phyloP scores from a whole-genome alignment of 2,113 vertebrate genomes.

The Neogobius melanostomus region DNA sequence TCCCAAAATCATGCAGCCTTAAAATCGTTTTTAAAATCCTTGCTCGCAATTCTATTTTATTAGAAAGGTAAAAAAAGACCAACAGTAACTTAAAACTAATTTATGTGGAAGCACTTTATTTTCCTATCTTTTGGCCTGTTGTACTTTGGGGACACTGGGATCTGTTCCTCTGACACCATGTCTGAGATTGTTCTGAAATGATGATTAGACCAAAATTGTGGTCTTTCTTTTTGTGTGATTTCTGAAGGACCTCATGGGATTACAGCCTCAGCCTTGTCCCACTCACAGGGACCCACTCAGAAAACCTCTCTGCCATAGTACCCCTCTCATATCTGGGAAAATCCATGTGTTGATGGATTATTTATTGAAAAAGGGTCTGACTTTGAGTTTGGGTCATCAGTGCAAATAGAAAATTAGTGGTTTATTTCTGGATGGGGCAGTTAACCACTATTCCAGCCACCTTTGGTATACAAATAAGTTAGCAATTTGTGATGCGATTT shows the following conservation, averaged over 20 bases:
- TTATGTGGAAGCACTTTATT: too few species aligned
- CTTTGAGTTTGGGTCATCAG: too few species aligned
- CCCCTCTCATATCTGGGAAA: constrained; percentile 6
- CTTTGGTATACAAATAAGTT: too few species aligned
- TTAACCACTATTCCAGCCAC: too few species aligned
- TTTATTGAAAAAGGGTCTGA: not conserved
- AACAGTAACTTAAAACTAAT: too few species aligned
- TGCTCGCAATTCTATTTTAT: too few species aligned
- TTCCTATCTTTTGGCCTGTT: not conserved
- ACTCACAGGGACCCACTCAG: constrained; percentile 7
- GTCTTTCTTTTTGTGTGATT: constrained; percentile 17
- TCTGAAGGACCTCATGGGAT: constrained; percentile 8
- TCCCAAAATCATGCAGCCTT: too few species aligned
- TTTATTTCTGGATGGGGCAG: too few species aligned
- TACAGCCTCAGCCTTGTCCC: constrained; percentile 7
- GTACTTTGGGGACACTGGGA: not conserved
- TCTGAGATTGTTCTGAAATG: constrained; percentile 16
- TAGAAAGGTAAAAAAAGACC: too few species aligned
- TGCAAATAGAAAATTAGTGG: too few species aligned
- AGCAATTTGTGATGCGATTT: too few species aligned
- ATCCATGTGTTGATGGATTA: not conserved
- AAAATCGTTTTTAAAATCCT: too few species aligned
- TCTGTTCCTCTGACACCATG: constrained; percentile 9
- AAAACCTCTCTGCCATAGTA: constrained; percentile 8
- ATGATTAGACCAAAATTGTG: constrained; percentile 20